These are phyloP conservation scores for Natrix natrix DNA, from an alignment of 2,797 vertebrate species.

Conservation along the genomic window DNA sequence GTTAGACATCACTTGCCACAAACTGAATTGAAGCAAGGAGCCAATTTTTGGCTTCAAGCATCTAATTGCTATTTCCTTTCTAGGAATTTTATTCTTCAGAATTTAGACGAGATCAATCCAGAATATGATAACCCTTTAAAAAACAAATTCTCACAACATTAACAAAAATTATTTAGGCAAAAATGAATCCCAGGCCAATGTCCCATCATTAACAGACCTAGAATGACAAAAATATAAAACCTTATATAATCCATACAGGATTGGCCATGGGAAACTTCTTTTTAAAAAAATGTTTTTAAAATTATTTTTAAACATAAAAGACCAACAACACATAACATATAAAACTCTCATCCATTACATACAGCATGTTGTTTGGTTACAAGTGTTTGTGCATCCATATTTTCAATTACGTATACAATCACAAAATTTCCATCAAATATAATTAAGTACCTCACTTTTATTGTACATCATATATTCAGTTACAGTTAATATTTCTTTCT, in stretches of 20 bases:
- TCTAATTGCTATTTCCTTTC: slow-evolving; percentile 20
- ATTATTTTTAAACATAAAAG: no score
- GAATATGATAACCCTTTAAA: background rate
- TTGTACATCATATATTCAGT: no score
- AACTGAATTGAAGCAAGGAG: background rate
- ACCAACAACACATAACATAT: no score
- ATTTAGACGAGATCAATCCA: slow-evolving; percentile 45
- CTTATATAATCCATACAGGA: slow-evolving; percentile 33
- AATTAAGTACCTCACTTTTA: no score
- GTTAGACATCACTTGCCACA: background rate
- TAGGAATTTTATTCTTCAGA: slow-evolving; percentile 36
- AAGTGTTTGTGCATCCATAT: no score
- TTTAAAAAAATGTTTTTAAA: no score
- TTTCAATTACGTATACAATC: no score
- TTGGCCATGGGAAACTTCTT: slow-evolving; percentile 52
- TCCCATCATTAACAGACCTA: slow-evolving; percentile 59
- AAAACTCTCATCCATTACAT: no score
- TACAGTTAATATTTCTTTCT: no score
- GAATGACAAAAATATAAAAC: slow-evolving; percentile 45
- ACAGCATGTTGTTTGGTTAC: no score
- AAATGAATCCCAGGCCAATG: slow-evolving; percentile 48
- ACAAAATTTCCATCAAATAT: no score
- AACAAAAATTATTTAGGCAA: slow-evolving; percentile 48
- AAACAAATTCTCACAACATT: slow-evolving; percentile 49
- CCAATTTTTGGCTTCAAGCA: background rate